Evolutionary conservation across 2,888 invertebrate genomes (phyloP).

Genomic region (Coelopa pilipes): DNA sequence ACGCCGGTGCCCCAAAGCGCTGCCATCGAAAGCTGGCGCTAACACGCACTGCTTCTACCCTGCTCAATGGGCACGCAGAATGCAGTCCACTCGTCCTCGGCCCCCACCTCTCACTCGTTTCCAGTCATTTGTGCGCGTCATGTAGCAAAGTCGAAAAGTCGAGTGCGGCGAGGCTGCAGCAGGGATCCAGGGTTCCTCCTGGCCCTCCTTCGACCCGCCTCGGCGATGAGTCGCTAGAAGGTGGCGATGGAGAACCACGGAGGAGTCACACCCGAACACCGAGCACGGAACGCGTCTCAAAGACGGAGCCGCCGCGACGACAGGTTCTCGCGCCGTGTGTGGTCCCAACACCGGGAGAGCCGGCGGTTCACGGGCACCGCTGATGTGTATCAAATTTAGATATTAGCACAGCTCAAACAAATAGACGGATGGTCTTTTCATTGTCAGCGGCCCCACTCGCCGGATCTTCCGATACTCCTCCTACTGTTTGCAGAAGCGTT

Average conservation of each 20-base stretch:
- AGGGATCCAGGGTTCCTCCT: too few relatives aligned
- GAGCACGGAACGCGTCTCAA: background rate
- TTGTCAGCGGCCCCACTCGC: too few relatives aligned
- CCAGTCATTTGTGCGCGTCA: constrained; percentile 7
- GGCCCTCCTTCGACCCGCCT: too few relatives aligned
- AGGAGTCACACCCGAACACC: background rate
- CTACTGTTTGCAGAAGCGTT: too few relatives aligned
- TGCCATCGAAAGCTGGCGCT: constrained; percentile 23
- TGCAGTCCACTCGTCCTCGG: background rate
- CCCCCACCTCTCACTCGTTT: background rate
- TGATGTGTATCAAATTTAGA: too few relatives aligned
- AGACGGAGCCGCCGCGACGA: constrained; percentile 4
- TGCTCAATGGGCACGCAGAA: background rate
- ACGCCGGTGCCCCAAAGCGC: constrained; percentile 1
- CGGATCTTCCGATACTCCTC: too few relatives aligned
- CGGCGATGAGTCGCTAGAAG: too few relatives aligned
- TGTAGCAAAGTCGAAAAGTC: background rate
- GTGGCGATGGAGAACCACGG: too few relatives aligned
- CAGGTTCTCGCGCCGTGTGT: background rate
- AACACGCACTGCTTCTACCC: background rate
- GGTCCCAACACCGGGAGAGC: constrained; percentile 7
- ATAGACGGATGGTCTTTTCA: too few relatives aligned
- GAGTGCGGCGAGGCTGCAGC: too few relatives aligned
- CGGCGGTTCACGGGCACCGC: too few relatives aligned
- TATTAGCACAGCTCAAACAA: too few relatives aligned